Conservation (phyloP, 2,113 vertebrate species). For the Origma solitaria region DNA sequence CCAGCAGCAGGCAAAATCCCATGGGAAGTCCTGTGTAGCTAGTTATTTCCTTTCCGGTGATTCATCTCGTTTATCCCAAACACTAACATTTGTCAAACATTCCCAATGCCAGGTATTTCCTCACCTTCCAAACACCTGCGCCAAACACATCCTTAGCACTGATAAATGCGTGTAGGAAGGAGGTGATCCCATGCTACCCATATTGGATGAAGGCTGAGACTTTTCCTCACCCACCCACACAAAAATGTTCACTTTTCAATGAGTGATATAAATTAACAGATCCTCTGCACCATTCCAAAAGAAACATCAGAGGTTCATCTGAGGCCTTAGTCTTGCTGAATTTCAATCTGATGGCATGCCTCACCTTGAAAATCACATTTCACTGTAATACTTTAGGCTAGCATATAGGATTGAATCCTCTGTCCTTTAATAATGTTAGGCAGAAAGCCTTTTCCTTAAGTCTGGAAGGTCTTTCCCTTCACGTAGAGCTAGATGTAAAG, state of each 20-base stretch:
- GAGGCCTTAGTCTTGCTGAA: neutral
- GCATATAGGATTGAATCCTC: neutral
- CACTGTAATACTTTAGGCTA: neutral
- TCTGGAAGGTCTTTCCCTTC: neutral
- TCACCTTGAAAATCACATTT: neutral
- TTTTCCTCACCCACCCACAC: conserved; percentile 52
- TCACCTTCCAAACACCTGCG: conserved; percentile 44
- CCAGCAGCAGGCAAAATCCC: conserved; percentile 29
- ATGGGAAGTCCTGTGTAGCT: conserved; percentile 48
- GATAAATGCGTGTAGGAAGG: conserved; percentile 29
- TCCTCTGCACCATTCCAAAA: neutral
- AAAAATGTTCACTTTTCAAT: conserved; percentile 29
- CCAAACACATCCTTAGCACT: conserved; percentile 29
- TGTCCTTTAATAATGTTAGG: neutral
- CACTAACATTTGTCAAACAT: conserved; percentile 43
- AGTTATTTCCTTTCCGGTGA: conserved; percentile 39
- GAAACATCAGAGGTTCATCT: conserved; percentile 9
- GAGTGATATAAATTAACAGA: conserved; percentile 9
- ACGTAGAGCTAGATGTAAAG: neutral
- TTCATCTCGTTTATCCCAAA: conserved; percentile 56
- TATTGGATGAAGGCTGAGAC: neutral
- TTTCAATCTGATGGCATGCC: accelerated
- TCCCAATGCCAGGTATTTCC: conserved; percentile 44
- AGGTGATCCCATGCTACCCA: neutral
- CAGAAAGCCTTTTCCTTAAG: neutral